A percentile compares a stretch with the other conserved stretches of the same genome.
phyloP scores from a whole-genome alignment of 2,888 invertebrate genomes.

The Drosophila colorata region DNA sequence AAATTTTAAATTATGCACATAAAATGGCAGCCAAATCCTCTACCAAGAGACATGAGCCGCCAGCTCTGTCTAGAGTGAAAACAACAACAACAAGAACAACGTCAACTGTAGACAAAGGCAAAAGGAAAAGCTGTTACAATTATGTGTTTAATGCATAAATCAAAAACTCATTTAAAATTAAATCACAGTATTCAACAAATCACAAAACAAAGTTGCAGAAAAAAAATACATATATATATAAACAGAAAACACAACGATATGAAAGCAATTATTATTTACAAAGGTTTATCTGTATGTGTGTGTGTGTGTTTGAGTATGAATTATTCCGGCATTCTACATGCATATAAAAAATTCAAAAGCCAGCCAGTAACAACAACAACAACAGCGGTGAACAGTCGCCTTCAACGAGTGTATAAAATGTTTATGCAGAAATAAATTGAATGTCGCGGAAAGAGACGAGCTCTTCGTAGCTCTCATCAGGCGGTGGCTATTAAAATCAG shows the following conservation, averaged over 20 bases:
- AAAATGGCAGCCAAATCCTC: conserved; percentile 61
- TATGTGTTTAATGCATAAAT: conserved; percentile 78
- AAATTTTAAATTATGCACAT: conserved; percentile 74
- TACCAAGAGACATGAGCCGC: conserved; percentile 31
- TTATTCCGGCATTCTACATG: conserved; percentile 54
- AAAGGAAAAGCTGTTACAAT: conserved; percentile 64
- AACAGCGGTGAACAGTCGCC: conserved; percentile 41
- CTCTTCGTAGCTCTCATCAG: conserved; percentile 19
- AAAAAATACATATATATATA: conserved; percentile 12
- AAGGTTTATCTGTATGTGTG: conserved; percentile 22
- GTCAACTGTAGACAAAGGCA: conserved; percentile 17
- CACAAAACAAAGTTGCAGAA: conserved; percentile 57
- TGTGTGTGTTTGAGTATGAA: conserved; percentile 43
- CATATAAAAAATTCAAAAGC: conserved; percentile 69
- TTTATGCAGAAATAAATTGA: conserved; percentile 74
- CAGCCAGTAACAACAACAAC: conserved; percentile 31
- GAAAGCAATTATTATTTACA: conserved; percentile 64
- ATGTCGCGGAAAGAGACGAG: conserved; percentile 52
- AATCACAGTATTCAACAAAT: conserved; percentile 74
- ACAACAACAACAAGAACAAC: conserved; percentile 13
- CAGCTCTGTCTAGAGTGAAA: conserved; percentile 14
- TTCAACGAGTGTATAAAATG: conserved; percentile 67
- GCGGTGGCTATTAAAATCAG: conserved; percentile 65
- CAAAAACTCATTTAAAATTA: conserved; percentile 81
- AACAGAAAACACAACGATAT: conserved; percentile 33